These are phyloP conservation scores for Tetramorium bicarinatum DNA, from an alignment of 2,888 invertebrate genomes.

Conservation along the genomic window DNA sequence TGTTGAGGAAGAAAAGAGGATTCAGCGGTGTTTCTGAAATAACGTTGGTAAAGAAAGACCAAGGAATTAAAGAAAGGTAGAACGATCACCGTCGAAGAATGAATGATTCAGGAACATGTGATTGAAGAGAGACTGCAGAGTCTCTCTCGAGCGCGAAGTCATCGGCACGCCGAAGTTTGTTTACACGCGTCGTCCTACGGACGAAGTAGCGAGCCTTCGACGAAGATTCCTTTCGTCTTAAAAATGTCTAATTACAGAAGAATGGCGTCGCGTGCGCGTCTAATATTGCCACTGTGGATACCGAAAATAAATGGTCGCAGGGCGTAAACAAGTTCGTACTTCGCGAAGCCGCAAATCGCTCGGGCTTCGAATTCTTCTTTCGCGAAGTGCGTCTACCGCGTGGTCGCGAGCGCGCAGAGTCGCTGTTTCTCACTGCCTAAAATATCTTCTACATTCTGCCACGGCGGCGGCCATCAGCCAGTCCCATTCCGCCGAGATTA, in stretches of 20 bases:
- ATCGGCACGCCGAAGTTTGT: constrained; percentile 36
- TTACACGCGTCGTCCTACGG: not conserved
- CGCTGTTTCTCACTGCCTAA: constrained; percentile 44
- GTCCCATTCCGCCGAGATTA: constrained; percentile 18
- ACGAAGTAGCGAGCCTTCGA: constrained; percentile 3
- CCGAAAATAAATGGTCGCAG: constrained; percentile 47
- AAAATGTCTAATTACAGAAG: constrained; percentile 41
- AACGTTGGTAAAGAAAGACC: constrained; percentile 7
- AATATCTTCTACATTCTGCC: constrained; percentile 50
- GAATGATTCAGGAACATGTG: not conserved
- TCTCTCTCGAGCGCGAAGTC: constrained; percentile 15
- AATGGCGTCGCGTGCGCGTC: constrained; percentile 17
- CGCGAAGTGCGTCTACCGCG: constrained; percentile 14
- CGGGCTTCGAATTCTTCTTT: constrained; percentile 36
- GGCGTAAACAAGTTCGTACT: constrained; percentile 47
- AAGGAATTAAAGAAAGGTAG: not conserved
- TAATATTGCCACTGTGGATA: constrained; percentile 22
- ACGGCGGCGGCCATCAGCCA: constrained; percentile 17
- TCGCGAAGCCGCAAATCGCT: constrained; percentile 41
- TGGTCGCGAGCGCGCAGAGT: constrained; percentile 9
- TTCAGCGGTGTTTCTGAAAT: not conserved
- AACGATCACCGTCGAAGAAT: not conserved
- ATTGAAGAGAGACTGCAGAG: not conserved
- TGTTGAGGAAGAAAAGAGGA: not conserved
- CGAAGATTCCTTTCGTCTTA: constrained; percentile 46